These are phyloP conservation scores for Heliconius erato DNA, from an alignment of 2,888 invertebrate species.

Conservation along the genomic window DNA sequence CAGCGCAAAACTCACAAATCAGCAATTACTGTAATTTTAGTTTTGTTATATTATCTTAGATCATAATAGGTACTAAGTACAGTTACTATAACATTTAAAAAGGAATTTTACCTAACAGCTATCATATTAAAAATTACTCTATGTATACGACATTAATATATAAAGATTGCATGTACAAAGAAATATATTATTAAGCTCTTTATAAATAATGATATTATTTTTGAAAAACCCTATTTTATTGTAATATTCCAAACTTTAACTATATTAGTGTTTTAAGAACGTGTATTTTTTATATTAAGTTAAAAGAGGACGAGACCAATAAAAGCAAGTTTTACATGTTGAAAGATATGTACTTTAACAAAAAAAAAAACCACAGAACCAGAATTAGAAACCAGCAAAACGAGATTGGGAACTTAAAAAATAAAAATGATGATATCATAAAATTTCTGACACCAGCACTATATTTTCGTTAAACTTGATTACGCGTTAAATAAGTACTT, in stretches of 20 bases:
- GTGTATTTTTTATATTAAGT: not conserved
- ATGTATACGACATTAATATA: not conserved
- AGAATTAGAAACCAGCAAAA: slow-evolving; percentile 47
- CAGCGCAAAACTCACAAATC: slow-evolving; percentile 34
- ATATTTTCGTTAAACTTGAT: slow-evolving; percentile 49
- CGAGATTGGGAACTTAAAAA: slow-evolving; percentile 48
- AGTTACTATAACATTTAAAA: not conserved
- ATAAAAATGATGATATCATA: slow-evolving; percentile 46
- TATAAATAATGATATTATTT: not conserved
- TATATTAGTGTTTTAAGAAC: not conserved
- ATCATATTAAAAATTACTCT: not conserved
- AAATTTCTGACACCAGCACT: slow-evolving; percentile 36
- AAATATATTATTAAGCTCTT: not conserved
- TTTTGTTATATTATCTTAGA: not conserved
- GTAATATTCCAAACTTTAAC: not conserved
- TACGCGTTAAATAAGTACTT: slow-evolving; percentile 55
- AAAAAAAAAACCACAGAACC: slow-evolving; percentile 34
- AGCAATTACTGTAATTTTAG: slow-evolving; percentile 30
- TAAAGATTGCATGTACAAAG: not conserved
- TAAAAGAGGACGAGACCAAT: not conserved
- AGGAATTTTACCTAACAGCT: not conserved
- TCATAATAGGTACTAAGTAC: not conserved
- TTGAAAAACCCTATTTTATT: not conserved
- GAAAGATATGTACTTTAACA: not conserved
- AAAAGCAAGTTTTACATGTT: not conserved